Percentiles rank a stretch among this genome's conserved stretches.
These are phyloP conservation scores for Pristionchus arcanus DNA, from an alignment of 2,888 invertebrate species.

Conservation along the genomic window DNA sequence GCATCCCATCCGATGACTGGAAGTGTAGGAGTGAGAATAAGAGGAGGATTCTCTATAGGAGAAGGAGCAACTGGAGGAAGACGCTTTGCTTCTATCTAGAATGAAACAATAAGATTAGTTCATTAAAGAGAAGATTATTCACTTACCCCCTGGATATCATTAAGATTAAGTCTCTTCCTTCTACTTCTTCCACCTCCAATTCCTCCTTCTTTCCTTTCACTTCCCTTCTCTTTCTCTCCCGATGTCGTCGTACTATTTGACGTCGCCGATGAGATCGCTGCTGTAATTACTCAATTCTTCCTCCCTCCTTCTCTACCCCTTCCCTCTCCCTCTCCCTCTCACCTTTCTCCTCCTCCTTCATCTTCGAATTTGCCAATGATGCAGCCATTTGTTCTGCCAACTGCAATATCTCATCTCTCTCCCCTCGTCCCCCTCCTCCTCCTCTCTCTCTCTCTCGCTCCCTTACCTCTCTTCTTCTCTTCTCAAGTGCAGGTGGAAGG, in stretches of 20 bases:
- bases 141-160: background rate
- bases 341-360: background rate
- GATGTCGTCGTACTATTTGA: slow-evolving; percentile 16
- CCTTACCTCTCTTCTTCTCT: slow-evolving; percentile 5
- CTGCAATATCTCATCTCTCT: background rate
- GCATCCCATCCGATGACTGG: slow-evolving; percentile 14
- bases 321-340: background rate
- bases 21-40: background rate
- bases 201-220: background rate
- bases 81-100: background rate
- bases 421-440: background rate
- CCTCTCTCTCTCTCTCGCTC: background rate
- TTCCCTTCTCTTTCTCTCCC: slow-evolving; percentile 17
- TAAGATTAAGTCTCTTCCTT: background rate
- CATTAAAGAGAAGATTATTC: no score
- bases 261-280: background rate
- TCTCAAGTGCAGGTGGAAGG: background rate
- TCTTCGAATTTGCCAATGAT: background rate
- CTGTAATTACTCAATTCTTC: background rate
- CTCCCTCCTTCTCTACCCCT: background rate
- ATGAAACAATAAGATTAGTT: background rate
- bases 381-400: slow-evolving; percentile 8
- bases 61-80: background rate
- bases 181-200: slow-evolving; percentile 21
- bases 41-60: background rate